Base-by-base conservation (phyloP, 2,113 vertebrate genomes). In the Lasiurus cinereus region DNA sequence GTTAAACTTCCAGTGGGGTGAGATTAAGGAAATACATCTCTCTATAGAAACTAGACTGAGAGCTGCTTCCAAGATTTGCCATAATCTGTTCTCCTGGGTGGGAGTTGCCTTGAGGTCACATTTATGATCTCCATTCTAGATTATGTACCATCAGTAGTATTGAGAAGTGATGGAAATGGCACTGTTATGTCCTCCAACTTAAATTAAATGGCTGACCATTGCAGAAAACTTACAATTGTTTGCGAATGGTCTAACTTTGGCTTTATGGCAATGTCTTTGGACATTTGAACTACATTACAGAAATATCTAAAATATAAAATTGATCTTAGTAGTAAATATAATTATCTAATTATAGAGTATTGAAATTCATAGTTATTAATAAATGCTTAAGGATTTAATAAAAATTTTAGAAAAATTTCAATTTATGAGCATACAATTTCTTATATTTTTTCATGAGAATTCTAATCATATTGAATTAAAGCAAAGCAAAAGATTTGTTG, bases 381-480 rank as follows among this genome's bases (percentile, higher is more conserved):
- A 39, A 52, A n/a, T 62, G 22, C 56, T 90, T 39, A 79, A 72
- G 74, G 36, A 8, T 13, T 79, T 67, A 39, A 62, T 59, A 64
- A 89, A 69, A 8, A 46, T 52, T 89, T 83, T 50, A 8, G 39
- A 24, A 79, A 19, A 39, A 15, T 54, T 70, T 67, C 76, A 50
- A 82, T 14, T 33, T 29, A 48, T 64, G 50, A 88, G 3, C 33
- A 73, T 72, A 56, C 14, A 90, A 56, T 36, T 77, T 5, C 16
- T 84, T 73, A 12, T 69, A 77, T n/a, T 86, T 89, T 92, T 46
- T 90, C 77, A 70, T 91, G 10, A 85, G 15, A 83, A 84, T 94
- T 95, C 2, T 76, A 62, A 7, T 64, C 4, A 24, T 54, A 50
- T 5, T 73, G 24, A 83, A 76, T 64, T 84, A 31, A 86, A 78